Base-by-base conservation (phyloP, 2,888 invertebrate species). In the Andrena bicolor region DNA sequence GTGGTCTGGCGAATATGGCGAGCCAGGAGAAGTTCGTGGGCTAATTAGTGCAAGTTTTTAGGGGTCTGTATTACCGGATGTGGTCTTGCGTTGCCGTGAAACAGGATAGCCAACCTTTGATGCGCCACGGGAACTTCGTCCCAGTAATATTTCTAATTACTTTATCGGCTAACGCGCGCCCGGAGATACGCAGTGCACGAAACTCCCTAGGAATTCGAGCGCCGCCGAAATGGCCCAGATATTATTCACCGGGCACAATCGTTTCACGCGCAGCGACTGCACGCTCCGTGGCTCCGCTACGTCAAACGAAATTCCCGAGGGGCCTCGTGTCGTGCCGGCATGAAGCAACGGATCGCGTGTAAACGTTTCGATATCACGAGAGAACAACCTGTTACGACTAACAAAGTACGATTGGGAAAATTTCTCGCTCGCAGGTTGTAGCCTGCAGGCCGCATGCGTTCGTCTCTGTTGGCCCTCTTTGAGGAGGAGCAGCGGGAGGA, bases 401-500 rank as follows among this genome's bases (percentile, higher is more conserved):
- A 80, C 80, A 72, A 80, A 80, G 80, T 80, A 60, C 70, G 76
- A 82, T 76, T 63, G 82, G 56, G 82, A 82, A 82, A 82, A 82
- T 70, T 82, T 76, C 76, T 80, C 65, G 58, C 51, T 60, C 26
- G 28, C 32, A 23, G 5, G 51, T 20, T 0, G 10, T 58, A 7
- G n/a, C 26, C 6, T 20, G 56, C 10, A 30, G 56, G 56, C 23
- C 23, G 56, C 56, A 56, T 56, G 56, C 56, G 23, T 35, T 49
- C 48, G 68, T 58, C 69, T 65, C 28, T 28, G 68, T 63, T 58
- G 64, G 20, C 49, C 61, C 23, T 56, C 20, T 3, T 26, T 53
- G 16, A 23, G 28, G 10, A 60, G 35, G 26, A 65, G 41, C 48
- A 23, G 32, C 60, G 53, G 61, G 74, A 53, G 64, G 53, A 68